Percentiles rank a stretch among this genome's conserved stretches.
Conservation (phyloP, 2,797 vertebrate species). For the Catostomus latipinnis region DNA sequence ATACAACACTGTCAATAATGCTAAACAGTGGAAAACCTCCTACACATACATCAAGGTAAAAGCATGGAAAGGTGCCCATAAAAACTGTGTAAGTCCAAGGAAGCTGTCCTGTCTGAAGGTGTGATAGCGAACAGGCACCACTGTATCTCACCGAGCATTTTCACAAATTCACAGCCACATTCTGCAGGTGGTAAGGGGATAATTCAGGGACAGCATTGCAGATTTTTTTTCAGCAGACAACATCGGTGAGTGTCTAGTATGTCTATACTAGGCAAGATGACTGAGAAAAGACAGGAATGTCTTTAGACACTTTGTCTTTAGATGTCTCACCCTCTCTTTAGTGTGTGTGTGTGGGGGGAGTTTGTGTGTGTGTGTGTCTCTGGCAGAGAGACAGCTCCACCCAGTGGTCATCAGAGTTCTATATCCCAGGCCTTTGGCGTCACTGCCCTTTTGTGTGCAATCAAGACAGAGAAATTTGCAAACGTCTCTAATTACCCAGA, state of each 20-base stretch:
- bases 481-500: neutral
- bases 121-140: slow-evolving; percentile 4
- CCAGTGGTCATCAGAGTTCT: slow-evolving; percentile 66
- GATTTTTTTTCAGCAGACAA: slow-evolving; percentile 4
- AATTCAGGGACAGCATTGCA: neutral
- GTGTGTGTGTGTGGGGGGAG: slow-evolving; percentile 12
- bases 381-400: slow-evolving; percentile 77
- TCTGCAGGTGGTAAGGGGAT: slow-evolving; percentile 1
- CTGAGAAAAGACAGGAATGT: slow-evolving; percentile 5
- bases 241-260: slow-evolving; percentile 17
- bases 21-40: neutral
- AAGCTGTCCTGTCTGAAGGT: slow-evolving; percentile 20
- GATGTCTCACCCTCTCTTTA: neutral
- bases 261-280: slow-evolving; percentile 12
- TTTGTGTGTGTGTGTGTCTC: slow-evolving; percentile 35
- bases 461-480: neutral
- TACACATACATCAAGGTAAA: neutral
- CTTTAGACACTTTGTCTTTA: neutral
- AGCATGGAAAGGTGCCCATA: neutral
- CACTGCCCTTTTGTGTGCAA: neutral
- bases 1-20: no score
- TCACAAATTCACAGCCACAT: slow-evolving; percentile 16
- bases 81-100: slow-evolving; percentile 11
- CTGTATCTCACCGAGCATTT: slow-evolving; percentile 27
- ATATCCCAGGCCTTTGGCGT: neutral